Evolutionary conservation across 2,797 vertebrate genomes (phyloP), one percentile per base, ranked within the genome.

Genomic region (Perodicticus potto): DNA sequence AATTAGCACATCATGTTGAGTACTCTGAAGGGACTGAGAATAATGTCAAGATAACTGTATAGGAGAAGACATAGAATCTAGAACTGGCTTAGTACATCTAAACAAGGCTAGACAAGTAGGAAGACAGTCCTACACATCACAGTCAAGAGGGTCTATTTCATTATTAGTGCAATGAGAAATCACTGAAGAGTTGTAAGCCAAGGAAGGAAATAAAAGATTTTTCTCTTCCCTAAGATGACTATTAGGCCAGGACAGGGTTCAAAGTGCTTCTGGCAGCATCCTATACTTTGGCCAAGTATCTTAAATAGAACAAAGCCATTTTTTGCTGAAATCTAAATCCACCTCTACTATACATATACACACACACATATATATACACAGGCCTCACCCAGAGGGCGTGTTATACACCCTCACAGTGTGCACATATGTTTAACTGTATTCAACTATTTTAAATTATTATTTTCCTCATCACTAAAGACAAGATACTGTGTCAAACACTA

Each of bases 391-490:
- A 12, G 4, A 14, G 49, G 49, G 49, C 14, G 14, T 53, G 49
- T 53, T 53, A 53, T 53, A 53, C 14, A 53, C 49, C 49, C 49
- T 53, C 14, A 53, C 14, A 53, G 14, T 53, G 14, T 53, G 49
- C 49, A 53, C 49, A 53, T 40, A 40, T 40, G 40, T 40, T 40
- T 40, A 40, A 40, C 40, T 40, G 5, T 40, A 40, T 40, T 40
- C 7, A 85, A 91, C 32, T 72, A 81, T 61, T 94, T 87, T 77
- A 78, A 89, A 59, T 72, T 57, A 80, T 27, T 57, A 32, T 69
- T 86, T 82, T 83, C 61, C 90, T 89, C n/a, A 81, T 40, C 45
- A 84, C 29, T 59, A 94, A 95, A 94, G 17, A 4, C 65, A 93
- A 4, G 8, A 9, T 1, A 70, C 2, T 53, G 29, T 12, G 86